These are phyloP conservation scores for Lycaon pictus DNA, from an alignment of 2,113 vertebrate genomes.

Conservation along the genomic window DNA sequence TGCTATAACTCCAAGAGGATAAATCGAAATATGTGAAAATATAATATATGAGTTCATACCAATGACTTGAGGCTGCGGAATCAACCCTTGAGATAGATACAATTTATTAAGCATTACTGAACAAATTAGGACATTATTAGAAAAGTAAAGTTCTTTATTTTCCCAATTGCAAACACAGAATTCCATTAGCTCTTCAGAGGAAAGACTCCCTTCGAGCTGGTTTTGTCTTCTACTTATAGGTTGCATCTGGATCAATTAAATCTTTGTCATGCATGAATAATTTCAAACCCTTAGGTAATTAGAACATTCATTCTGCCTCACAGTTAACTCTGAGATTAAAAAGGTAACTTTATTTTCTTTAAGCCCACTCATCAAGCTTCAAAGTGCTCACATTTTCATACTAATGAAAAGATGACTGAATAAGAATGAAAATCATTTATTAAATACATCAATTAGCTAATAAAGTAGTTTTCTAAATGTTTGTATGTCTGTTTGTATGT, in stretches of 20 bases:
- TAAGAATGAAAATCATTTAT: neutral
- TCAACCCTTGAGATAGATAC: neutral
- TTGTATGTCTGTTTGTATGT: neutral
- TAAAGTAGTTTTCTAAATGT: neutral
- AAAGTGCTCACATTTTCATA: neutral
- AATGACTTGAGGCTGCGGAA: neutral
- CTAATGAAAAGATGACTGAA: neutral
- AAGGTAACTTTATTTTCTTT: constrained; percentile 15
- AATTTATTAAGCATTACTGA: neutral
- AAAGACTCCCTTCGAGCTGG: neutral
- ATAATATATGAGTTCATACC: neutral
- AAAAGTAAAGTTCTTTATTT: neutral
- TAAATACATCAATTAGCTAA: neutral
- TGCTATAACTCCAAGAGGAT: neutral
- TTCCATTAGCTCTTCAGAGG: neutral
- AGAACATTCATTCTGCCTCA: neutral
- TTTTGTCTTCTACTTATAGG: neutral
- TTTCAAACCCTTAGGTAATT: neutral
- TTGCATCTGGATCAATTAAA: neutral
- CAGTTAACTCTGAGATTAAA: constrained; percentile 17
- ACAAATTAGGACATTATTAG: neutral
- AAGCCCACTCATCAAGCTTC: neutral
- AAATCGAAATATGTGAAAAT: neutral
- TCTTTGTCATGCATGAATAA: neutral
- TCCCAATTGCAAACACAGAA: neutral